Base-by-base conservation (phyloP, 2,113 vertebrate genomes). In the Nematolebias whitei region DNA sequence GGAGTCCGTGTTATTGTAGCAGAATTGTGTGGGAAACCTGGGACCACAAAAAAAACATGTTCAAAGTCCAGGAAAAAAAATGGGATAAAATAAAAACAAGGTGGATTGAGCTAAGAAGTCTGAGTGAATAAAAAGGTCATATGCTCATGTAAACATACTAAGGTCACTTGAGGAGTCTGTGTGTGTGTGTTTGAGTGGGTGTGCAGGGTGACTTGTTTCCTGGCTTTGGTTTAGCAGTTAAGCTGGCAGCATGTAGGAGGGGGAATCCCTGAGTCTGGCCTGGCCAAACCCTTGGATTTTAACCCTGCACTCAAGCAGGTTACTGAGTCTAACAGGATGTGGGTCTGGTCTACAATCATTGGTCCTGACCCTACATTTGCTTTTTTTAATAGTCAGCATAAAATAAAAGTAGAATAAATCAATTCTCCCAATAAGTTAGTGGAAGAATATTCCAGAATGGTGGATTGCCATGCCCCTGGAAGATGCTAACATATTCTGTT, bases 171-270 rank as follows among this genome's bases (percentile, higher is more conserved):
- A 76, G 78, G 63, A 74, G 76, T 60, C 53, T 67, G n/a, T 47
- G 63, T 80, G 68, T 79, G 63, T 80, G 54, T 85, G 11, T 45
- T 9, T 9, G 18, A 47, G 63, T 80, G 68, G 58, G 71, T 56
- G 78, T 76, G 56, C 66, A 38, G 68, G 68, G 43, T 80, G 69
- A 72, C 57, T 76, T 79, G 59, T 68, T 77, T 85, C 50, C 69
- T 64, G 78, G 71, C 63, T 67, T 71, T 75, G 68, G 73, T 78
- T 70, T 70, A 76, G 69, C 71, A 79, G 68, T 61, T 65, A 70
- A 80, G 66, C 76, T 79, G 82, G 67, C 58, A 76, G 49, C 72
- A 66, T 75, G 84, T 84, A 56, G 77, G 83, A 83, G 85, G 85
- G 85, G 86, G 58, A 90, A 89, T 79, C 79, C 87, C 87, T 59